A percentile compares a stretch with the other conserved stretches of the same genome.
These are phyloP conservation scores for Chaitophorus viminalis DNA, from an alignment of 2,888 invertebrate genomes.

Conservation along the genomic window DNA sequence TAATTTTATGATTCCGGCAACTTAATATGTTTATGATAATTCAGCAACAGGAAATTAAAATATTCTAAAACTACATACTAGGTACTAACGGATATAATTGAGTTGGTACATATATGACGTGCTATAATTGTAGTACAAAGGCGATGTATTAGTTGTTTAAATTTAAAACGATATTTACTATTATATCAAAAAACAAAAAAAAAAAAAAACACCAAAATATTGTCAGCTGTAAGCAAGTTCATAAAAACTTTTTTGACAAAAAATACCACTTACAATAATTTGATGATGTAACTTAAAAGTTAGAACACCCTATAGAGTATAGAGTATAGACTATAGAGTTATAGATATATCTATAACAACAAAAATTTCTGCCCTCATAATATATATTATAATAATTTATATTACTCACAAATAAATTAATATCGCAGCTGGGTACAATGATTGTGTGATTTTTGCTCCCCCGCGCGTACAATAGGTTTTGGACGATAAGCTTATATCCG, in stretches of 20 bases:
- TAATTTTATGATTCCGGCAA: background rate
- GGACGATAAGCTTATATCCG: slow-evolving; percentile 52
- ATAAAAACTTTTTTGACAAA: background rate
- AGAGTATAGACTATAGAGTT: no score
- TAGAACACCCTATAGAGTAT: background rate
- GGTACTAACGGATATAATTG: no score
- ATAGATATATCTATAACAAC: slow-evolving; percentile 11
- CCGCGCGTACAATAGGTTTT: slow-evolving; percentile 44
- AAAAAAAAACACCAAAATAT: no score
- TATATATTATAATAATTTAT: slow-evolving; percentile 20
- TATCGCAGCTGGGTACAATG: slow-evolving; percentile 58
- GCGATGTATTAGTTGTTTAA: no score
- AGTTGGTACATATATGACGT: no score
- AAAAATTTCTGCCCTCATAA: background rate
- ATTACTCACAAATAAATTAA: slow-evolving; percentile 50
- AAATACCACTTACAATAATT: background rate
- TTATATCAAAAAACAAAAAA: no score
- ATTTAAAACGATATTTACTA: no score
- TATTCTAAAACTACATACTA: no score
- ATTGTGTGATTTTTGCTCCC: slow-evolving; percentile 56
- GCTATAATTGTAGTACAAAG: no score
- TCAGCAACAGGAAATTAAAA: no score
- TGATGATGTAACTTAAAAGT: slow-evolving; percentile 22
- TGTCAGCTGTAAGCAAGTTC: background rate
- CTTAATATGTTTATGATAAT: background rate